These are phyloP conservation scores for Hyperoodon ampullatus DNA, from an alignment of 2,113 vertebrate genomes.

Conservation along the genomic window DNA sequence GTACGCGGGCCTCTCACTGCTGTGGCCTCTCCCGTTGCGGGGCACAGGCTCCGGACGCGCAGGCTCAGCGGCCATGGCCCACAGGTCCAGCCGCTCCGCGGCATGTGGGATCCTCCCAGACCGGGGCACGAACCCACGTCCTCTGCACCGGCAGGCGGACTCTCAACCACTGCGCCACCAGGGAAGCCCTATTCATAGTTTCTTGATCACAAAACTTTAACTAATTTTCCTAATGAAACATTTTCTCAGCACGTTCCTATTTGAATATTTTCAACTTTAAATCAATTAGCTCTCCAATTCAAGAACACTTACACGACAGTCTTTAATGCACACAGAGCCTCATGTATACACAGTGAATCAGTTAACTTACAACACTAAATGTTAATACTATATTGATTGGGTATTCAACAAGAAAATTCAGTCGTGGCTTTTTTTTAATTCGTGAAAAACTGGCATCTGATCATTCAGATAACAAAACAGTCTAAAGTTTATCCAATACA, in stretches of 20 bases:
- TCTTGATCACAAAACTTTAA: slow-evolving; percentile 28
- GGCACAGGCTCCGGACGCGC: no score
- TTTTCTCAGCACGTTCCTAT: slow-evolving; percentile 42
- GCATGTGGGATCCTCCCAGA: no score
- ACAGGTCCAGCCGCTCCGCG: no score
- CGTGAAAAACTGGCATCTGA: slow-evolving; percentile 41
- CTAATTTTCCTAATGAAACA: slow-evolving; percentile 9
- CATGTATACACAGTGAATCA: not conserved
- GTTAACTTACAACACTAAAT: slow-evolving; percentile 48
- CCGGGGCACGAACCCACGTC: no score
- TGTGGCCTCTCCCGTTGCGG: no score
- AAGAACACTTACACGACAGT: slow-evolving; percentile 45
- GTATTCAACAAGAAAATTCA: slow-evolving; percentile 60
- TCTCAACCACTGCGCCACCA: no score
- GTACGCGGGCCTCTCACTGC: no score
- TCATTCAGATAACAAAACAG: slow-evolving; percentile 19
- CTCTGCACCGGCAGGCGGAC: no score
- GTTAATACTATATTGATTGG: slow-evolving; percentile 36
- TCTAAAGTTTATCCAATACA: slow-evolving; percentile 20
- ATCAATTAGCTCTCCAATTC: slow-evolving; percentile 58
- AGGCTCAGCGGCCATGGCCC: no score
- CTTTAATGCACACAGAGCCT: slow-evolving; percentile 53
- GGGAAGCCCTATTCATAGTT: not conserved
- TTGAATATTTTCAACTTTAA: slow-evolving; percentile 58
- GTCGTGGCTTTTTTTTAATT: slow-evolving; percentile 33